These are phyloP conservation scores for Ericerus pela DNA, from an alignment of 1,140 invertebrate genomes.

Conservation along the genomic window DNA sequence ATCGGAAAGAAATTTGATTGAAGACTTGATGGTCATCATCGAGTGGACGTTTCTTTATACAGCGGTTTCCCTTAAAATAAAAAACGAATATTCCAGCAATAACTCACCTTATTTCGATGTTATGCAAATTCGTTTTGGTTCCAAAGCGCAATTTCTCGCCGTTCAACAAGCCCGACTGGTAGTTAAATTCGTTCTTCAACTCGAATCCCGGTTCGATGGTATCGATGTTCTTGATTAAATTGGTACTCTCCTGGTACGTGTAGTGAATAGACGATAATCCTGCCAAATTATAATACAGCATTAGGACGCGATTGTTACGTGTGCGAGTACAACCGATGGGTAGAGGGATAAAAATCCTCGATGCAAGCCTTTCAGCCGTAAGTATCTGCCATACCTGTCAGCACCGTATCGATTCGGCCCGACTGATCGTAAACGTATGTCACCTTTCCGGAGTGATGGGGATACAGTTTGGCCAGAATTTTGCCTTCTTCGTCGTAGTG, in stretches of 20 bases:
- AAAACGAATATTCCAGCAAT: background rate
- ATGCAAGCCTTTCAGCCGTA: background rate
- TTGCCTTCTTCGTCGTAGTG: constrained; percentile 80
- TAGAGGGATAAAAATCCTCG: background rate
- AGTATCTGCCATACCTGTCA: constrained; percentile 46
- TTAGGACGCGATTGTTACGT: background rate
- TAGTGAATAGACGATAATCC: constrained; percentile 75
- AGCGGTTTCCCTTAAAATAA: background rate
- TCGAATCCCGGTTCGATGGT: constrained; percentile 74
- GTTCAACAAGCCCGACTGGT: constrained; percentile 75
- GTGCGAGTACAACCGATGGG: background rate
- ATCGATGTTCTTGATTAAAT: constrained; percentile 67
- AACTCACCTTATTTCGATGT: constrained; percentile 52
- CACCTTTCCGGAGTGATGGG: constrained; percentile 75
- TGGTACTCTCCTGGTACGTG: constrained; percentile 68
- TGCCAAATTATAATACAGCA: constrained; percentile 19
- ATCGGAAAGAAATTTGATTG: too few species aligned
- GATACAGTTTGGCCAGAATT: constrained; percentile 73
- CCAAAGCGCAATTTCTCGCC: constrained; percentile 74
- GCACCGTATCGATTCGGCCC: constrained; percentile 63
- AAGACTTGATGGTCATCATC: too few species aligned
- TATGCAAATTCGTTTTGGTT: constrained; percentile 65
- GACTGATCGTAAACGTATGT: constrained; percentile 73
- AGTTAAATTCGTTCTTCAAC: constrained; percentile 72
- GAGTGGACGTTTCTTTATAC: too few species aligned